Evolutionary conservation across 2,113 vertebrate genomes (phyloP), one percentile per base, ranked within the genome.

Genomic region (Cololabis saira): DNA sequence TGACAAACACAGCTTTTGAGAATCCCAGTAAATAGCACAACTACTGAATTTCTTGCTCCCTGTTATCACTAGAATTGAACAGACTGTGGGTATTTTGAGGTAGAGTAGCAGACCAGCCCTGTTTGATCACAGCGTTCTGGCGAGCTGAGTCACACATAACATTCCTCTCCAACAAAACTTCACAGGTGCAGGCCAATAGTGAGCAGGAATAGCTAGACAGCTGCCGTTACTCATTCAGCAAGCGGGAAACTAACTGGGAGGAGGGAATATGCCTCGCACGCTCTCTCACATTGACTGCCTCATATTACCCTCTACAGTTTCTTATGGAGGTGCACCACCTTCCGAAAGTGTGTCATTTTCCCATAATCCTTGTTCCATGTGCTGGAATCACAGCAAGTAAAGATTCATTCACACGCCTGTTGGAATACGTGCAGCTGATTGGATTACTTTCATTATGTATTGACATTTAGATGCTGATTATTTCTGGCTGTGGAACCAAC

Each of bases 221-320:
- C 82, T 85, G 82, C 73, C 62, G 77, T 83, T 72, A 78, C 84
- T 87, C 83, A 83, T 77, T 78, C 73, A 71, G 58, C 54, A 48
- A 79, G 78, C 61, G 70, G 70, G 73, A 83, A 74, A 40, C 60
- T 51, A 58, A 67, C 52, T 37, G 33, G 33, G 67, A 68, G 71
- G 66, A 70, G 61, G 64, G 77, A 67, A 65, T 43, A 33, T 4
- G 60, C 55, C 62, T 78, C 63, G 57, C 53, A 80, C 77, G 75
- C 80, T 66, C 57, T 83, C 71, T 81, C 71, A 76, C 54, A 10
- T 56, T n/a, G 50, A 70, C 53, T 58, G 64, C 63, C 37, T 80
- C 68, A 78, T 59, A 78, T 64, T 80, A 81, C 74, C 58, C 44
- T 66, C 66, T 67, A 72, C 44, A 54, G 66, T 55, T 78, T 73